Percentiles rank a stretch among this genome's conserved stretches.
These are phyloP conservation scores for Campylorhamphus procurvoides DNA, from an alignment of 2,113 vertebrate species.

Conservation along the genomic window DNA sequence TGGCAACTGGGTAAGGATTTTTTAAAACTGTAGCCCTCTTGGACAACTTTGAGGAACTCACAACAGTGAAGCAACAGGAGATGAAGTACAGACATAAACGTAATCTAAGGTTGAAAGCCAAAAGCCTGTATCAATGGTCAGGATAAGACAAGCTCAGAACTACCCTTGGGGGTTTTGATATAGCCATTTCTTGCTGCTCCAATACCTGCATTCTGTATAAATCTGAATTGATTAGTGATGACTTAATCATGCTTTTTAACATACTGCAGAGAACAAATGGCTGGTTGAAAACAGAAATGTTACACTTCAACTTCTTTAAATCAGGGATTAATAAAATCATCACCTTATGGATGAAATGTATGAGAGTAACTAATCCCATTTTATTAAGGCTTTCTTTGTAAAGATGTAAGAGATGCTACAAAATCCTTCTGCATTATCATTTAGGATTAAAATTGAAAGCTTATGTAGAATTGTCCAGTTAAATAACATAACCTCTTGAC, in stretches of 20 bases:
- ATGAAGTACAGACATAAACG: neutral
- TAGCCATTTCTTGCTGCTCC: neutral
- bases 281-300: neutral
- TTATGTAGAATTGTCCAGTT: neutral
- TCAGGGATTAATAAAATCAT: constrained; percentile 13
- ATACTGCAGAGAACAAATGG: constrained; percentile 6
- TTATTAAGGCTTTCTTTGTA: constrained; percentile 56
- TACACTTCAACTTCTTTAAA: neutral
- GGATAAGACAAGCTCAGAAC: constrained; percentile 52
- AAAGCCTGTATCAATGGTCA: neutral
- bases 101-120: neutral
- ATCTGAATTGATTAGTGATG: neutral
- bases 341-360: neutral
- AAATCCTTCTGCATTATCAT: neutral
- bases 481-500: neutral
- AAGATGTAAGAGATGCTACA: constrained; percentile 50
- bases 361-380: neutral
- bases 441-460: neutral
- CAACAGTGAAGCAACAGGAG: neutral
- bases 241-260: neutral
- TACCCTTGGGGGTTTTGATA: neutral
- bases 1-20: neutral
- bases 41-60: neutral
- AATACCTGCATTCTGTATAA: neutral
- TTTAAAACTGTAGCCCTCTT: neutral